Conservation (phyloP, 1,140 invertebrate genomes). For the Papilio aristodemus region DNA sequence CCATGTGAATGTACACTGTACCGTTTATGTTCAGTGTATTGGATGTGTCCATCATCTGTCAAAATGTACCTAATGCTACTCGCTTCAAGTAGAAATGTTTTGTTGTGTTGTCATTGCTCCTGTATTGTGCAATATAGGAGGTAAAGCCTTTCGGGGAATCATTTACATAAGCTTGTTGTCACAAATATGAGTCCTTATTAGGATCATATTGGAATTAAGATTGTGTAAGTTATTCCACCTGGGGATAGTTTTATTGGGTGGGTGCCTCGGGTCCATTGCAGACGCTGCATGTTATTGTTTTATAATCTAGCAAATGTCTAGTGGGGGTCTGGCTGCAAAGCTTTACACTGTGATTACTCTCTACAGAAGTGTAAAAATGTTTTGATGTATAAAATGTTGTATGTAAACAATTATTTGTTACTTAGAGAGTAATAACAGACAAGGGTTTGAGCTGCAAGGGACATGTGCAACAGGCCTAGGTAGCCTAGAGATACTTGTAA, state of each 20-base stretch:
- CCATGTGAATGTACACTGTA: constrained; percentile 63
- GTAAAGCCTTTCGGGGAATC: constrained; percentile 42
- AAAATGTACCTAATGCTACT: constrained; percentile 70
- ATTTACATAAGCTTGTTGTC: constrained; percentile 36
- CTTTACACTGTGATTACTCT: constrained; percentile 26
- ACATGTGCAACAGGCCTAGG: constrained; percentile 40
- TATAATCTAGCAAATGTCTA: constrained; percentile 66
- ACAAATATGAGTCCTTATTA: constrained; percentile 45
- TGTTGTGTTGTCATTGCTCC: constrained; percentile 66
- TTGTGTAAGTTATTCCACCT: constrained; percentile 40
- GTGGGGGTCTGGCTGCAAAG: constrained; percentile 36
- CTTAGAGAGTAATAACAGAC: constrained; percentile 14
- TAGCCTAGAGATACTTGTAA: constrained; percentile 53
- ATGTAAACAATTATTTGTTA: constrained; percentile 12
- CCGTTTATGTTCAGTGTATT: constrained; percentile 59
- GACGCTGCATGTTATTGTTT: constrained; percentile 69
- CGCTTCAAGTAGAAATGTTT: constrained; percentile 70
- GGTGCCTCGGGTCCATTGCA: constrained; percentile 45
- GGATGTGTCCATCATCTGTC: constrained; percentile 58
- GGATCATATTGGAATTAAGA: constrained; percentile 42
- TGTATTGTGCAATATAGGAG: constrained; percentile 53
- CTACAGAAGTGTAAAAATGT: constrained; percentile 9
- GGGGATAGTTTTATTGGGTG: constrained; percentile 41
- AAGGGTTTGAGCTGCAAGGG: constrained; percentile 15
- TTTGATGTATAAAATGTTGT: constrained; percentile 5